Conservation (phyloP, 2,888 invertebrate genomes). For the Melieria picta region DNA sequence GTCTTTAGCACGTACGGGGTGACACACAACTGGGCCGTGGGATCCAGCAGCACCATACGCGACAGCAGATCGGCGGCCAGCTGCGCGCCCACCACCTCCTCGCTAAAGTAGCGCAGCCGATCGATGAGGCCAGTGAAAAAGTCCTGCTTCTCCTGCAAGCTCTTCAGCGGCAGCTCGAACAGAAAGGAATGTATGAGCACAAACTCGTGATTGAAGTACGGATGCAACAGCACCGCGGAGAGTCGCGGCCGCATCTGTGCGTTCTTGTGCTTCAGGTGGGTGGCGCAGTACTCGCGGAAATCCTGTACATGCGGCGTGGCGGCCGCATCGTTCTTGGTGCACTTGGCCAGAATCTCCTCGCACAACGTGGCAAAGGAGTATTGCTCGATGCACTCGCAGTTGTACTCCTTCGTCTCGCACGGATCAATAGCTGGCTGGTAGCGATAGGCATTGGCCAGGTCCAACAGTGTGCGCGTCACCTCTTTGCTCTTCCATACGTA, state of each 20-base stretch:
- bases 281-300: slow-evolving; percentile 77
- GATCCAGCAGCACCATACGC: slow-evolving; percentile 85
- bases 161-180: slow-evolving; percentile 82
- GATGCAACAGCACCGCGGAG: slow-evolving; percentile 74
- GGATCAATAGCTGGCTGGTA: slow-evolving; percentile 79
- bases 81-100: slow-evolving; percentile 83
- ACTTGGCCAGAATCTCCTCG: slow-evolving; percentile 73
- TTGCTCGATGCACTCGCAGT: slow-evolving; percentile 74
- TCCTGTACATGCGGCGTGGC: slow-evolving; percentile 75
- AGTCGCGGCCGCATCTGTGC: slow-evolving; percentile 75
- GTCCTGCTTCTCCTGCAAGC: slow-evolving; percentile 77
- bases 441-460: slow-evolving; percentile 75
- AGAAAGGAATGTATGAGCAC: slow-evolving; percentile 85
- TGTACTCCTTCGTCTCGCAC: slow-evolving; percentile 60
- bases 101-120: slow-evolving; percentile 78
- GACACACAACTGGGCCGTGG: slow-evolving; percentile 74
- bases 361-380: slow-evolving; percentile 81
- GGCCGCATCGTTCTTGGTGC: slow-evolving; percentile 57
- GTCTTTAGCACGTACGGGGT: slow-evolving; percentile 69
- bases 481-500: slow-evolving; percentile 78
- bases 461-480: slow-evolving; percentile 73
- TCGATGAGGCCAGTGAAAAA: slow-evolving; percentile 81
- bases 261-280: slow-evolving; percentile 74
- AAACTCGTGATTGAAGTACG: slow-evolving; percentile 87
- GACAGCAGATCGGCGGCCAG: slow-evolving; percentile 81